Evolutionary conservation across 2,888 invertebrate genomes (phyloP), one percentile per base, ranked within the genome.

Genomic region (Ichneumon xanthorius): DNA sequence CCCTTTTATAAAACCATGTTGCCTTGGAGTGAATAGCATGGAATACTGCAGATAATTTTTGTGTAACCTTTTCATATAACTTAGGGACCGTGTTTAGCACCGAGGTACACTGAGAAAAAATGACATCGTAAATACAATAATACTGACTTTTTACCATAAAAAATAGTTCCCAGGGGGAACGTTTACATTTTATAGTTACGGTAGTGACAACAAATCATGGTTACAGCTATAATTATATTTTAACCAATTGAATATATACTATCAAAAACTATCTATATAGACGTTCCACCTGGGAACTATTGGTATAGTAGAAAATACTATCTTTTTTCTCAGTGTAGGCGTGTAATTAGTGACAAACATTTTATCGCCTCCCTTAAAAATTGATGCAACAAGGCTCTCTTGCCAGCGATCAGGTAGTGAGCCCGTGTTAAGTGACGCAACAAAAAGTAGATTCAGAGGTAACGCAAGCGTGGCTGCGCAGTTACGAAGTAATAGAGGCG

Each of bases 331-430:
- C n/a, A n/a, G n/a, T n/a, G n/a, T n/a, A n/a, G n/a, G n/a, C n/a
- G n/a, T n/a, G n/a, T n/a, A 87, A 37, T 88, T 88, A 19, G 30
- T 40, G 22, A 84, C 72, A 9, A 63, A 16, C 6, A 68, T 26
- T 48, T 50, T 67, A 37, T 84, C 61, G 11, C 86, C 86, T n/a
- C 68, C 68, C 58, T 87, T 87, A 37, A 65, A 77, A 14, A 85
- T 73, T 0, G 87, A 82, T 14, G 71, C 78, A 1, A 86, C 61
- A 11, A 16, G 26, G 26, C 80, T 82, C 7, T 30, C 40, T 81
- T 87, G 86, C 70, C 78, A 81, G 1, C 3, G 0, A 11, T 19
- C 5, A n/a, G 86, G 81, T 19, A 82, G 80, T 4, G 55, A 19
- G 11, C 86, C 84, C 1, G 50, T n/a, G 4, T 45, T 7, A 4